Conservation (phyloP, 64 coral and sea anemone genomes). For the Orbicella faveolata region DNA sequence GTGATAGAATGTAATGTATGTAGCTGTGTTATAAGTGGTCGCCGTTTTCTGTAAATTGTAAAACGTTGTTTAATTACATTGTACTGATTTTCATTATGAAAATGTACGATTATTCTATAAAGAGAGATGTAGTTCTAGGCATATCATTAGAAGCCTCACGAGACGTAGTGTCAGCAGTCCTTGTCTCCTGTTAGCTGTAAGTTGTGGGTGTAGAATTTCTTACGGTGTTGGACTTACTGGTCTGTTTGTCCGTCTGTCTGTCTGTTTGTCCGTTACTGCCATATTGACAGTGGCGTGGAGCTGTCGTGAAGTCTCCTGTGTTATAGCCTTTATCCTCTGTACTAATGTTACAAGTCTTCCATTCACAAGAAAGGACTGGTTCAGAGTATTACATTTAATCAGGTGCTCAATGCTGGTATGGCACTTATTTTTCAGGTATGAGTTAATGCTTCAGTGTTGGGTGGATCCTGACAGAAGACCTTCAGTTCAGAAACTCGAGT, state of each 20-base stretch:
- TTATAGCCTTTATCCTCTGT: background rate
- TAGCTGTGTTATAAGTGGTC: too few species aligned
- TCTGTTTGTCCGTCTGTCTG: background rate
- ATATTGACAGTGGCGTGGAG: background rate
- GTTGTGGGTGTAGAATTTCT: too few species aligned
- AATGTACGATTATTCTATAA: too few species aligned
- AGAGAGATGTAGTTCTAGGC: too few species aligned
- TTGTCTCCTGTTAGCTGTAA: too few species aligned
- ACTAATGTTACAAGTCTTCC: background rate
- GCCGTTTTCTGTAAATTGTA: too few species aligned
- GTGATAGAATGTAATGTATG: too few species aligned
- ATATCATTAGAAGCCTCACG: too few species aligned
- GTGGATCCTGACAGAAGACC: conserved; percentile 53
- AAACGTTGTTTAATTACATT: too few species aligned
- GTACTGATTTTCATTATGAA: too few species aligned
- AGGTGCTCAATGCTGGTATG: background rate
- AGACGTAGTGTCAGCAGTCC: too few species aligned
- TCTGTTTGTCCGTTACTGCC: background rate
- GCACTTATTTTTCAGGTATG: conserved; percentile 32
- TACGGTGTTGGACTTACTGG: too few species aligned
- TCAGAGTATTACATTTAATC: background rate
- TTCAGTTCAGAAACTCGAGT: conserved; percentile 38
- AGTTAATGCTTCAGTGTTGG: conserved; percentile 76
- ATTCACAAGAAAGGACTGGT: background rate
- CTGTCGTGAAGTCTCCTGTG: background rate